A percentile compares a stretch with the other conserved stretches of the same genome.
phyloP scores from a whole-genome alignment of 2,888 invertebrate genomes.

The Reticulitermes lucifugus region DNA sequence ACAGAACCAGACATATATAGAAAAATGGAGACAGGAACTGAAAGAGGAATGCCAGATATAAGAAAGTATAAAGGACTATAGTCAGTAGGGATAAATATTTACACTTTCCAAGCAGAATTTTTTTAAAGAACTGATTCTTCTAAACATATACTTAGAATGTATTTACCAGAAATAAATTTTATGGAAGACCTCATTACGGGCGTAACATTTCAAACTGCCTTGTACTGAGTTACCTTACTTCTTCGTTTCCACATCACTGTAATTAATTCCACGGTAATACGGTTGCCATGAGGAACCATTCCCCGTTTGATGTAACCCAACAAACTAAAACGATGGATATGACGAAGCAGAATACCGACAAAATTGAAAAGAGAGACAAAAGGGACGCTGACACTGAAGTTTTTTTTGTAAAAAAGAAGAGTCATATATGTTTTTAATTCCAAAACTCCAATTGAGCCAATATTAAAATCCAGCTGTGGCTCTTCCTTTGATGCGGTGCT shows the following conservation, averaged over 20 bases:
- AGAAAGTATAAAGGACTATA: too few relatives aligned
- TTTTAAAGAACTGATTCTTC: too few relatives aligned
- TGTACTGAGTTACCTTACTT: too few relatives aligned
- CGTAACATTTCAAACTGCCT: too few relatives aligned
- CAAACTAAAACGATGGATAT: background rate
- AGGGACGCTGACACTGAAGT: background rate
- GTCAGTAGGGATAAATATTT: too few relatives aligned
- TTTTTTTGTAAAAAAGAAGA: background rate
- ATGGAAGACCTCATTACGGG: too few relatives aligned
- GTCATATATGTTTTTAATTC: constrained; percentile 16
- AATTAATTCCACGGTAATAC: constrained; percentile 9
- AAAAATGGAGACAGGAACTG: too few relatives aligned
- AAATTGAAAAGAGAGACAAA: background rate
- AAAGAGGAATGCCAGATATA: too few relatives aligned
- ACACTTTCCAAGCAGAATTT: too few relatives aligned
- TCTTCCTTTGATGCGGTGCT: background rate
- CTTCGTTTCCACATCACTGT: background rate
- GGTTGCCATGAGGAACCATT: background rate
- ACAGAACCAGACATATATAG: too few relatives aligned
- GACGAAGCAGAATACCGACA: background rate
- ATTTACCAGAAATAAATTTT: too few relatives aligned
- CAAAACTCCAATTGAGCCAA: constrained; percentile 7
- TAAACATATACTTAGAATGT: too few relatives aligned
- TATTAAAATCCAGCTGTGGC: constrained; percentile 2
- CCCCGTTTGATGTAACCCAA: background rate